Base-by-base conservation (phyloP, 2,797 vertebrate species). In the Parambassis ranga region DNA sequence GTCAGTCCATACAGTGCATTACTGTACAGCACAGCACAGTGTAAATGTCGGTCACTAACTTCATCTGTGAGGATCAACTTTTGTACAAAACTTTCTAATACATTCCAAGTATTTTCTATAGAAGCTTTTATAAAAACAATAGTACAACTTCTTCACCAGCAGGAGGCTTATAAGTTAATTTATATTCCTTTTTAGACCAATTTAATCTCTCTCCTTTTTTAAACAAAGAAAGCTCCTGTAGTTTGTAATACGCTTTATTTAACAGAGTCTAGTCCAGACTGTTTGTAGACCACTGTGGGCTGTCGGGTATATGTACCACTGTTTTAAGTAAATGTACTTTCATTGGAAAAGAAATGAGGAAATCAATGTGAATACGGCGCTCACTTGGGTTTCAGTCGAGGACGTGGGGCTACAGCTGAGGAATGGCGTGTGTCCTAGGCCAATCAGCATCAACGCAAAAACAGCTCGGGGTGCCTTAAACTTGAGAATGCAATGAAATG, bases 121-220 rank as follows among this genome's bases (percentile, higher is more conserved):
- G 70, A 80, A 66, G 64, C 71, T 69, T 82, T 79, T 78, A 77
- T 82, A 65, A 84, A 76, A 82, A 48, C 82, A 52, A 56, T 77
- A 85, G 79, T 87, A 91, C 88, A 92, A 91, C 90, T 91, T 93
- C 90, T 89, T 89, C 59, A 64, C 76, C 77, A 52, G 83, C 81
- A 87, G 91, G 92, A 91, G 90, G 90, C 89, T 88, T 81, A 84
- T 84, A 79, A 84, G 79, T 91, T 94, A 92, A 92, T 93, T 92
- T 93, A 93, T 93, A 90, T 90, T 68, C 75, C 78, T 87, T 85
- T 78, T 49, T 83, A 87, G 82, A 71, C 44, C 65, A 87, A 80
- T 23, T 44, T 86, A 84, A 78, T 87, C 71, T 82, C 48, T 50
- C 61, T 73, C 48, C 14, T 61, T 75, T 69, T 73, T 56, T n/a